A percentile compares a stretch with the other conserved stretches of the same genome.
Evolutionary conservation across 64 coral and sea anemone species (phyloP).

Genomic region (Porites australiensis): DNA sequence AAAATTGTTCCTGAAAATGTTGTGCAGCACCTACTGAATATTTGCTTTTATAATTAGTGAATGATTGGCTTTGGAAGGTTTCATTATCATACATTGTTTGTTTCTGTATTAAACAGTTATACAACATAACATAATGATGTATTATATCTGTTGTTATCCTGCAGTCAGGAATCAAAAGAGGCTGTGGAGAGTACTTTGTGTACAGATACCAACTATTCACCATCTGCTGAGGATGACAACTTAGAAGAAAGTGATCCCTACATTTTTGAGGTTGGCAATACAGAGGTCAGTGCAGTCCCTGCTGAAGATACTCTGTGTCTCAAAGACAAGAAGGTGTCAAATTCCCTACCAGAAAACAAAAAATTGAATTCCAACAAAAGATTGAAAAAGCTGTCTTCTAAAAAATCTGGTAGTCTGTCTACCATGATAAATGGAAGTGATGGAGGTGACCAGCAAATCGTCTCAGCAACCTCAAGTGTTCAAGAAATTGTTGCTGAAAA

Average conservation of each 20-base stretch:
- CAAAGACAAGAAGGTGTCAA: not conserved
- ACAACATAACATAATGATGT: too few species aligned
- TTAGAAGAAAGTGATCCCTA: conserved; percentile 29
- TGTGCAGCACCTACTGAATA: too few species aligned
- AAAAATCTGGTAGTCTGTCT: not conserved
- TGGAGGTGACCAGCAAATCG: too few species aligned
- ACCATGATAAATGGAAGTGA: not conserved
- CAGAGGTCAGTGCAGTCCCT: not conserved
- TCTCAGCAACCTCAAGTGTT: not conserved
- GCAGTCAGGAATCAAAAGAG: not conserved
- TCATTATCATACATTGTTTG: too few species aligned
- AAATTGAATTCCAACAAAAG: conserved; percentile 15
- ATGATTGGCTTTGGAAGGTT: too few species aligned
- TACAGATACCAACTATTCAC: not conserved
- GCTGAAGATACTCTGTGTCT: not conserved
- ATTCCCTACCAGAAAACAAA: not conserved
- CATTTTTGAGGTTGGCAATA: not conserved
- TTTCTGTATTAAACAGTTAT: too few species aligned
- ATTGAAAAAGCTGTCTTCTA: not conserved
- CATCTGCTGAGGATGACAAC: not conserved
- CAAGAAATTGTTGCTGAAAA: not conserved
- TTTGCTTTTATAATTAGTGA: too few species aligned
- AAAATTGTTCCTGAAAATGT: too few species aligned
- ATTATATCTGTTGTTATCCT: not conserved
- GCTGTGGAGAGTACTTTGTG: not conserved